Evolutionary conservation across 1,140 invertebrate species (phyloP), one percentile per base, ranked within the genome.

Genomic region (Choristoneura fumiferana): DNA sequence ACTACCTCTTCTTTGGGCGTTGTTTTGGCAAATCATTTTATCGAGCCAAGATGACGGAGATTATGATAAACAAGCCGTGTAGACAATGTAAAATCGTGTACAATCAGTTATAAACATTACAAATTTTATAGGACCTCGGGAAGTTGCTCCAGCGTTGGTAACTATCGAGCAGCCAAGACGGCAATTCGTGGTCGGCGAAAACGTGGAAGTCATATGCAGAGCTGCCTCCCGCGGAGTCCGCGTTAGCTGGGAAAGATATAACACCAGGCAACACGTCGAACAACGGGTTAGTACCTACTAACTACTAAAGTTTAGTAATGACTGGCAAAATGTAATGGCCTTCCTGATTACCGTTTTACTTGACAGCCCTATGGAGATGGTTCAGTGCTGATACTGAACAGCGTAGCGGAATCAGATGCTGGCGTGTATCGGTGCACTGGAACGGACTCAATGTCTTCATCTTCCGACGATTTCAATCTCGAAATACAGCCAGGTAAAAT

Each of bases 141-240:
- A 87, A 15, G 69, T 82, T 52, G 59, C 65, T 4, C 35, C 74
- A 43, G 76, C 89, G 9, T 62, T 84, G 34, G 78, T 93, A 56
- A 64, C 74, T 18, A 91, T 95, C 12, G 90, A 88, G 29, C 83
- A 92, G 14, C 92, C 90, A 3, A 71, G 84, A 13, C 91, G 93
- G 55, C 87, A 90, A 10, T 90, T 93, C 12, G 91, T 91, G 59
- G 91, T 93, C 10, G 95, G 95, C 0, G 95, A 96, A 58, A 92
- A 91, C 53, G 90, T 97, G 0, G 93, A 96, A 61, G 84, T 97
- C 4, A 84, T 91, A n/a, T 97, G 96, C 78, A 91, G 92, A 62
- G 93, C 92, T 0, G 90, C 84, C 55, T 93, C 93, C 38, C 76
- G 87, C 17, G 84, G 88, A 15, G 87, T 91, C 1, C 62, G 65